Conservation (phyloP, 2,888 invertebrate species). For the Frankliniella fusca region DNA sequence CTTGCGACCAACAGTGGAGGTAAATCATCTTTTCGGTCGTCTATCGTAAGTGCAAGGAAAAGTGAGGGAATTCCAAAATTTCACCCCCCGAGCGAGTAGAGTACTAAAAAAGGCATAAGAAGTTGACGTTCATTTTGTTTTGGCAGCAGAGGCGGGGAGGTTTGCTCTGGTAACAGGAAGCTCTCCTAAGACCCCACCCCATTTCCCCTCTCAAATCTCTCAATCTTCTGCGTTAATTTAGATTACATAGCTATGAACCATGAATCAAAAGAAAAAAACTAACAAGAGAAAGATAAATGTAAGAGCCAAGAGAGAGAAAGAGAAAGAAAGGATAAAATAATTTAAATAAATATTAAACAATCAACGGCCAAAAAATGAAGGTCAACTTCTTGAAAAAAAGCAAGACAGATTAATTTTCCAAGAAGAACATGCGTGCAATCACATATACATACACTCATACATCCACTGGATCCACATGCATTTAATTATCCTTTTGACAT, state of each 20-base stretch:
- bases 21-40: slow-evolving; percentile 31
- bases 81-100: slow-evolving; percentile 16
- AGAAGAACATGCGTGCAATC: slow-evolving; percentile 54
- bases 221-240: slow-evolving; percentile 21
- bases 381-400: slow-evolving; percentile 87
- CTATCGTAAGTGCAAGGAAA: slow-evolving; percentile 16
- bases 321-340: slow-evolving; percentile 33
- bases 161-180: slow-evolving; percentile 37
- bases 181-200: slow-evolving; percentile 33
- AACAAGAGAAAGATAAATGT: slow-evolving; percentile 31
- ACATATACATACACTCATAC: slow-evolving; percentile 41
- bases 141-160: slow-evolving; percentile 53
- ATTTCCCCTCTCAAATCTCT: slow-evolving; percentile 32
- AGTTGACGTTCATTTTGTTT: slow-evolving; percentile 87
- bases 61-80: slow-evolving; percentile 25
- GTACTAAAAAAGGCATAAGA: slow-evolving; percentile 52
- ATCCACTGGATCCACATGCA: slow-evolving; percentile 30
- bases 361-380: slow-evolving; percentile 87
- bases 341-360: slow-evolving; percentile 53
- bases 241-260: slow-evolving; percentile 38
- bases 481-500: background rate
- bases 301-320: slow-evolving; percentile 29
- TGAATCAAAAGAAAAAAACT: slow-evolving; percentile 33
- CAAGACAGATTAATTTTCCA: slow-evolving; percentile 41
- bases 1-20: slow-evolving; percentile 23